Conservation (phyloP, 2,888 invertebrate species). For the Agriotes lineatus region DNA sequence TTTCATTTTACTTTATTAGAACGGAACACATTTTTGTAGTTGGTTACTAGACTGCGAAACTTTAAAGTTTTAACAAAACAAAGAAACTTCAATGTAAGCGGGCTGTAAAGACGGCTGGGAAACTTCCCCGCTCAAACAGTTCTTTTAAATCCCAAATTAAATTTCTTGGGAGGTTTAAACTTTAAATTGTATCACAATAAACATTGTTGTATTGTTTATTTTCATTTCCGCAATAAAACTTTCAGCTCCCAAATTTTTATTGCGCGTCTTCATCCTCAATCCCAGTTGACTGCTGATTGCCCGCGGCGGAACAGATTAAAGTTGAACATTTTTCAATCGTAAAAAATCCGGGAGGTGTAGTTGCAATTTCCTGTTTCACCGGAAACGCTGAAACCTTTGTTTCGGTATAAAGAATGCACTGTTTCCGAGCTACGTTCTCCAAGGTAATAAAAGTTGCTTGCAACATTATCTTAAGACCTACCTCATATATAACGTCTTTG, state of each 20-base stretch:
- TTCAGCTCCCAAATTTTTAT: neutral
- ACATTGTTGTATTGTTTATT: slow-evolving; percentile 9
- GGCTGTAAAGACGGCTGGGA: slow-evolving; percentile 26
- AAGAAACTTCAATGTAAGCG: slow-evolving; percentile 19
- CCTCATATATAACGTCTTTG: too few relatives aligned
- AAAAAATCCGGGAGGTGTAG: neutral
- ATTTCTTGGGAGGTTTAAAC: slow-evolving; percentile 30
- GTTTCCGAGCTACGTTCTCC: slow-evolving; percentile 13
- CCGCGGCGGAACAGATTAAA: neutral
- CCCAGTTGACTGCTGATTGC: neutral
- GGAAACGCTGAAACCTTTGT: slow-evolving; percentile 8
- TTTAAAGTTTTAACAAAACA: slow-evolving; percentile 8
- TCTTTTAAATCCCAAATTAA: slow-evolving; percentile 35
- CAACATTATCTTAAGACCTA: slow-evolving; percentile 4
- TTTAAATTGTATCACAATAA: slow-evolving; percentile 31
- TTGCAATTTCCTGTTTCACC: slow-evolving; percentile 12
- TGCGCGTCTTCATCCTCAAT: neutral
- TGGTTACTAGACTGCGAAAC: slow-evolving; percentile 6
- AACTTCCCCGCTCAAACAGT: slow-evolving; percentile 23
- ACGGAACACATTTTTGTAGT: slow-evolving; percentile 9
- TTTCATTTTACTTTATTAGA: slow-evolving; percentile 17
- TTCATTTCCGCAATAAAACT: slow-evolving; percentile 5
- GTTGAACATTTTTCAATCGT: slow-evolving; percentile 14
- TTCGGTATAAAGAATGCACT: slow-evolving; percentile 17
- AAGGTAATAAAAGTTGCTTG: slow-evolving; percentile 20